These are phyloP conservation scores for Phengaris arion DNA, from an alignment of 2,888 invertebrate genomes.

Conservation along the genomic window DNA sequence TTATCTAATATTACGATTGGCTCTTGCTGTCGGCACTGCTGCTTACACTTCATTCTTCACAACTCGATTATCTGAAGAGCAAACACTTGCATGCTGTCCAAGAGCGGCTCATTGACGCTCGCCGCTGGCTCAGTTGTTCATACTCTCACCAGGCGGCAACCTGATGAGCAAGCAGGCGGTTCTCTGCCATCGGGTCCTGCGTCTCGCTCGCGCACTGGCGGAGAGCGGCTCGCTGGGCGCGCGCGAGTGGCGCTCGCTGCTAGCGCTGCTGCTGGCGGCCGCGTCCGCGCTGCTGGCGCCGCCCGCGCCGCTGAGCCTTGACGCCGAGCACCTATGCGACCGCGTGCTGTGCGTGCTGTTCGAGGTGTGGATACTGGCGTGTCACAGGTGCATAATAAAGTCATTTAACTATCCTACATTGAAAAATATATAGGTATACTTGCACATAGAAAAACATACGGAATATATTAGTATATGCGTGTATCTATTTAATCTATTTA, in stretches of 20 bases:
- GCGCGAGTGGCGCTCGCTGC: constrained; percentile 94
- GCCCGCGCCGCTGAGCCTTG: constrained; percentile 95
- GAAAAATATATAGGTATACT: too few relatives aligned
- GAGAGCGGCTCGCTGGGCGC: constrained; percentile 81
- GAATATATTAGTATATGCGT: too few relatives aligned
- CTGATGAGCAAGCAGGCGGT: constrained; percentile 96
- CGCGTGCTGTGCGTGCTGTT: constrained; percentile 95
- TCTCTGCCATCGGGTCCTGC: constrained; percentile 92
- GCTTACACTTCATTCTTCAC: background rate
- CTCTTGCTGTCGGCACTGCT: too few relatives aligned
- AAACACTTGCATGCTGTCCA: too few relatives aligned
- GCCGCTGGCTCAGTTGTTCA: too few relatives aligned
- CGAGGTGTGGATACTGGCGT: constrained; percentile 85
- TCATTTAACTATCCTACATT: background rate
- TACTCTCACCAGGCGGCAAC: constrained; percentile 83
- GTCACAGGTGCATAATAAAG: constrained; percentile 62
- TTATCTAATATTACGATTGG: background rate
- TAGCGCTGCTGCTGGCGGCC: constrained; percentile 89
- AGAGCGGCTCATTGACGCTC: too few relatives aligned
- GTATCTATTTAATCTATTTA: too few relatives aligned
- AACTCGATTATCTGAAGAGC: background rate
- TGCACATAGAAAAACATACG: too few relatives aligned
- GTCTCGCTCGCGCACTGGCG: constrained; percentile 87
- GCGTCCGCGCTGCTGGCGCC: constrained; percentile 95
- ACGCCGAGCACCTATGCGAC: constrained; percentile 97